Percentiles rank a stretch among this genome's conserved stretches.
phyloP scores from a whole-genome alignment of 2,888 invertebrate genomes.

The Camptogramma bilineatum region DNA sequence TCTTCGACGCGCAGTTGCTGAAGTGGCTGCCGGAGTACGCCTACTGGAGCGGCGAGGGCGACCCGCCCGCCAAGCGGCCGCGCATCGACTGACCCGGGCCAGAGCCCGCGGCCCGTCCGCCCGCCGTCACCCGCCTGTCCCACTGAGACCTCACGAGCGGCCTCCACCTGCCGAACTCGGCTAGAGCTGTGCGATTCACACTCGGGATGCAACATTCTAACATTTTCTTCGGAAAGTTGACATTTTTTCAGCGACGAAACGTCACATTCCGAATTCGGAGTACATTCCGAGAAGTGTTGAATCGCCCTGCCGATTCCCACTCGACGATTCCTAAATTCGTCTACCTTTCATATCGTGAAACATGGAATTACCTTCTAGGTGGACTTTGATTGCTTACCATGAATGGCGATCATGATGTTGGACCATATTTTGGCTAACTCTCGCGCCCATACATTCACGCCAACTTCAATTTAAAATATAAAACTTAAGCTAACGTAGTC shows the following conservation, averaged over 20 bases:
- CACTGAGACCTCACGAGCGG: no score
- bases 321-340: not conserved
- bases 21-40: slow-evolving; percentile 93
- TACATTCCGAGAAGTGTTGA: no score
- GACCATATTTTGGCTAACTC: no score
- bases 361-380: not conserved
- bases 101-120: not conserved
- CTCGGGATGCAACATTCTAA: no score
- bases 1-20: slow-evolving; percentile 92
- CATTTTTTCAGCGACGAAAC: no score
- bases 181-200: no score
- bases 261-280: no score
- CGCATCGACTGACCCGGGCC: slow-evolving; percentile 58
- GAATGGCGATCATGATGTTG: not conserved
- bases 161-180: no score
- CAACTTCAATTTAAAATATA: not conserved
- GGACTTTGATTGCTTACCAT: not conserved
- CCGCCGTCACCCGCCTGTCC: not conserved
- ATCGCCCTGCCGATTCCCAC: no score
- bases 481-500: no score
- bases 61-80: slow-evolving; percentile 68
- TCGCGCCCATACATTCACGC: not conserved
- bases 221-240: no score
- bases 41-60: slow-evolving; percentile 78
- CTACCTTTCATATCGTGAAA: not conserved